Base-by-base conservation (phyloP, 1,140 invertebrate genomes). In the Diprion similis region DNA sequence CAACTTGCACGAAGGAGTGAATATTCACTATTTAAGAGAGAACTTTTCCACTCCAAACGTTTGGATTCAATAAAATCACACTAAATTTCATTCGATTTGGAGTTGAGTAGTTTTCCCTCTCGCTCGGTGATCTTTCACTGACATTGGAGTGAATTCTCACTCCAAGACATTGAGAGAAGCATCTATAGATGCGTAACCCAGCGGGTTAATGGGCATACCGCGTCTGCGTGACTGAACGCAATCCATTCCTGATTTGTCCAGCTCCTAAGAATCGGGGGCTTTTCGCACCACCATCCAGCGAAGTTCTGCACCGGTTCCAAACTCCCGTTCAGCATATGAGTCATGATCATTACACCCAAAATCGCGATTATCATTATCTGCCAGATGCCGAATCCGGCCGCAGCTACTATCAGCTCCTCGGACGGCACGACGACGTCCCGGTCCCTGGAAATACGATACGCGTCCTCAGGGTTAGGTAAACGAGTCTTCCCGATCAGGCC, bases 281-380 rank as follows among this genome's bases (percentile, higher is more conserved):
- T 78, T 69, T 75, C 72, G 66, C 77, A 78, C 77, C 77, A 78
- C 75, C 75, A 78, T 59, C 77, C 75, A 9, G 75, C 48, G 11
- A 72, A 71, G 19, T 73, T 69, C 68, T 75, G 59, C 15, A 76
- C 19, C 9, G 68, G 66, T 65, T 78, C 77, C 13, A 72, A 73
- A 66, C 73, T 73, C 13, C 75, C 72, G 37, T 78, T 78, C 45
- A 76, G n/a, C 48, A 72, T 71, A 37, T 78, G 75, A 17, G 37
- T 71, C 10, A 76, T 73, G 1, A 74, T 71, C 15, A 11, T 48
- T 46, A 75, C 73, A 46, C 77, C 74, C 17, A 76, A 65, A 66
- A 75, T 64, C 11, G 75, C 10, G 11, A 73, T 76, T 18, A 76
- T 46, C 3, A 78, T 24, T 15, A 76, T 71, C 46, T 78, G 77